These are phyloP conservation scores for Cacoxenus indagator DNA, from an alignment of 2,888 invertebrate species.

Conservation along the genomic window DNA sequence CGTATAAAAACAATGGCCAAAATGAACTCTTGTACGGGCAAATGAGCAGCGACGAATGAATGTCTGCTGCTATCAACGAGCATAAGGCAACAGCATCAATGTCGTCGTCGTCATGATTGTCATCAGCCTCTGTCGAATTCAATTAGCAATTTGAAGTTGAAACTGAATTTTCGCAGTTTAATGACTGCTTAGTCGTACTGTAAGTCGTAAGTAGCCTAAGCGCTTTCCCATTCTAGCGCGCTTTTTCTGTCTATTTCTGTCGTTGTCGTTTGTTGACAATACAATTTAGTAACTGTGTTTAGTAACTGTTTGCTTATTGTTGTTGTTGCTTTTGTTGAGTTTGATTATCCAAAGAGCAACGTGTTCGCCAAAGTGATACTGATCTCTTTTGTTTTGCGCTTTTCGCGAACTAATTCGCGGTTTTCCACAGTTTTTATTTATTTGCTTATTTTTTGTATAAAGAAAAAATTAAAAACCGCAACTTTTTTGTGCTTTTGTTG, in stretches of 20 bases:
- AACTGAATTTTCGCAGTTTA: not conserved
- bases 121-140: not conserved
- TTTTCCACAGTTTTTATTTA: too few species aligned
- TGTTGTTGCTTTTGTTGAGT: not conserved
- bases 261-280: not conserved
- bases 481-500: not conserved
- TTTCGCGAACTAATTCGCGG: slow-evolving; percentile 64
- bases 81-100: not conserved
- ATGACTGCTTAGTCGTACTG: too few species aligned
- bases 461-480: not conserved
- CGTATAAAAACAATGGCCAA: slow-evolving; percentile 59
- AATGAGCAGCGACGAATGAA: not conserved
- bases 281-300: not conserved
- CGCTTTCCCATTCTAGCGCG: too few species aligned
- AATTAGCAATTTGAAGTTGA: not conserved
- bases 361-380: slow-evolving; percentile 53
- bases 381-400: slow-evolving; percentile 49
- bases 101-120: not conserved
- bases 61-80: too few species aligned
- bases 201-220: too few species aligned
- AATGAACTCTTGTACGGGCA: not conserved
- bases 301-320: not conserved
- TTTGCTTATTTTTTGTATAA: slow-evolving; percentile 23
- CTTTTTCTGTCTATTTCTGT: too few species aligned
- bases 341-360: slow-evolving; percentile 32